A percentile compares a stretch with the other conserved stretches of the same genome.
Conservation (phyloP, 2,113 vertebrate genomes). For the Ursus arctos region DNA sequence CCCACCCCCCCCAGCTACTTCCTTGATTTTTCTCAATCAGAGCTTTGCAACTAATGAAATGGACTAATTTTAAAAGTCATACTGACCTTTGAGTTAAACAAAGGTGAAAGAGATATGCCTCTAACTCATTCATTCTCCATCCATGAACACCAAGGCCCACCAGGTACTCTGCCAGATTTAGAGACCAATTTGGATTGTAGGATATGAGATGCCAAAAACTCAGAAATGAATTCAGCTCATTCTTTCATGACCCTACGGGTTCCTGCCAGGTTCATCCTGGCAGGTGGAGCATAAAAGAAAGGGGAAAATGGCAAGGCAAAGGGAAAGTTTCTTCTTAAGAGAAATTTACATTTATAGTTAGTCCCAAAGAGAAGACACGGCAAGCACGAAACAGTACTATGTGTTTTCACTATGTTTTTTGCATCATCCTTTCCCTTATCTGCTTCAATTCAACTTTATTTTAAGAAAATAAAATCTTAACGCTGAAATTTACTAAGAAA, state of each 20-base stretch:
- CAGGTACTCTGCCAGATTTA: neutral
- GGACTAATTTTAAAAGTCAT: neutral
- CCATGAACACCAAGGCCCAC: neutral
- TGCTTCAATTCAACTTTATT: neutral
- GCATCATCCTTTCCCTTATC: neutral
- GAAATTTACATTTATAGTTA: constrained; percentile 11
- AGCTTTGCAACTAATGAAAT: neutral
- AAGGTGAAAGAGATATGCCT: neutral
- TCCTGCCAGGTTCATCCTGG: neutral
- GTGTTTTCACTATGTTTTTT: constrained; percentile 1
- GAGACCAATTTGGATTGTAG: neutral
- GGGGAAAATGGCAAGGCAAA: neutral
- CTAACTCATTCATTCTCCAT: neutral
- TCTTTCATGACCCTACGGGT: neutral
- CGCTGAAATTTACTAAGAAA: constrained; percentile 50
- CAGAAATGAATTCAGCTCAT: neutral
- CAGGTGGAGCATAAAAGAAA: neutral
- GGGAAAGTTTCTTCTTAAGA: constrained; percentile 39
- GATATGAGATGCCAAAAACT: neutral
- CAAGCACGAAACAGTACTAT: neutral
- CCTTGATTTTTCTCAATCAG: neutral
- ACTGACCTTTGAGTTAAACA: neutral
- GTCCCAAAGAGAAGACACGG: constrained; percentile 19
- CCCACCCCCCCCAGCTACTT: neutral
- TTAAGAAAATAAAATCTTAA: constrained; percentile 37